Evolutionary conservation across 2,113 vertebrate species (phyloP).

Genomic region (Etheostoma spectabile): DNA sequence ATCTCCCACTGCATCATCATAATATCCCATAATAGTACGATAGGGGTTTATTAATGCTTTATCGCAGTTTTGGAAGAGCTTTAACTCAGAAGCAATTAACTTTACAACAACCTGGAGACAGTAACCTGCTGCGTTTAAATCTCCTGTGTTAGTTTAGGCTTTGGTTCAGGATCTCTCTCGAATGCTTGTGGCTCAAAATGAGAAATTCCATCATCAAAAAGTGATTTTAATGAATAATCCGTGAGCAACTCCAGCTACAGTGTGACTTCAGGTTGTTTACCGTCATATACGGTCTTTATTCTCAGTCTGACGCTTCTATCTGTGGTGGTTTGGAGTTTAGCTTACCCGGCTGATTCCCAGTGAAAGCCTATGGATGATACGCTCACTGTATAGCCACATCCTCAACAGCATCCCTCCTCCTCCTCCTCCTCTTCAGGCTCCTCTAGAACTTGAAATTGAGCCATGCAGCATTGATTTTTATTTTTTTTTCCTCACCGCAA

Average conservation of each 20-base stretch:
- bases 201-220: background rate
- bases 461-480: conserved; percentile 67
- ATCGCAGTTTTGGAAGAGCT: conserved; percentile 28
- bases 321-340: conserved; percentile 23
- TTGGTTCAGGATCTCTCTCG: background rate
- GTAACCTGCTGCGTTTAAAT: background rate
- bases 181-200: background rate
- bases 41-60: conserved; percentile 44
- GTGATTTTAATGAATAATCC: conserved; percentile 9
- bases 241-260: background rate
- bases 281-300: background rate
- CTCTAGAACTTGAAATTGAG: conserved; percentile 58
- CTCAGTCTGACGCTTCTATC: background rate
- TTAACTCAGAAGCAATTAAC: conserved; percentile 64
- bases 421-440: conserved; percentile 44
- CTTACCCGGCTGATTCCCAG: conserved; percentile 34
- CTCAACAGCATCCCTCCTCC: conserved; percentile 64
- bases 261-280: background rate
- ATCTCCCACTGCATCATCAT: conserved; percentile 62
- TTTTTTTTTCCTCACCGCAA: conserved; percentile 52
- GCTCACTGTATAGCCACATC: conserved; percentile 66
- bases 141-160: background rate
- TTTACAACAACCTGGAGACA: conserved; percentile 11
- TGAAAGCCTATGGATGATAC: conserved; percentile 63
- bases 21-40: conserved; percentile 17